Percentiles rank a stretch among this genome's conserved stretches.
These are phyloP conservation scores for Paralichthys olivaceus DNA, from an alignment of 2,113 vertebrate genomes.

Conservation along the genomic window DNA sequence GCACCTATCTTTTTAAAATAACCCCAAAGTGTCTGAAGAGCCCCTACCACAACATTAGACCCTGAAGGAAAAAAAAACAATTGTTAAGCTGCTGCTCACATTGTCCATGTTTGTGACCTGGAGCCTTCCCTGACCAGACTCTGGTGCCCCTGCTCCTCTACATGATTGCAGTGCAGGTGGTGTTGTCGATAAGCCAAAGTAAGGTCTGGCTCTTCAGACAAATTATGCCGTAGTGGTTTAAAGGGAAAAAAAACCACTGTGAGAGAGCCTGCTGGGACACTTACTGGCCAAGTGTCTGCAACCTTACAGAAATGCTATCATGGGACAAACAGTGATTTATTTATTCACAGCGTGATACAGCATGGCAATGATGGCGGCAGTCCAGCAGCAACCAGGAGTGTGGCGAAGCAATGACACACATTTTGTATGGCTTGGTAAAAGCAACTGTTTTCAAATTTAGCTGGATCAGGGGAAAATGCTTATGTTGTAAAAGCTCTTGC, in stretches of 20 bases:
- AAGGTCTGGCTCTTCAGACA: conserved; percentile 52
- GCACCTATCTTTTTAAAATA: conserved; percentile 12
- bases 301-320: conserved; percentile 32
- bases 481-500: conserved; percentile 21
- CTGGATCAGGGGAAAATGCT: conserved; percentile 24
- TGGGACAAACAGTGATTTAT: conserved; percentile 49
- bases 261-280: conserved; percentile 27
- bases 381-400: conserved; percentile 25
- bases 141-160: conserved; percentile 34
- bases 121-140: conserved; percentile 43
- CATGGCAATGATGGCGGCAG: conserved; percentile 36
- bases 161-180: conserved; percentile 67
- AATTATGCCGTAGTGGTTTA: conserved; percentile 47
- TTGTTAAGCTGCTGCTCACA: conserved; percentile 26
- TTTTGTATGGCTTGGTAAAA: conserved; percentile 18
- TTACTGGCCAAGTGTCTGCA: conserved; percentile 36
- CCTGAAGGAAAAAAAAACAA: conserved; percentile 26
- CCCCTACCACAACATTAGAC: conserved; percentile 14
- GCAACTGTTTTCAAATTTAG: conserved; percentile 37
- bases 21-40: not conserved
- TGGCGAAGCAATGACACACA: conserved; percentile 41
- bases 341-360: conserved; percentile 34
- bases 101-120: conserved; percentile 18
- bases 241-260: not conserved
- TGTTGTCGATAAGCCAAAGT: conserved; percentile 70